Evolutionary conservation across 2,888 invertebrate genomes (phyloP).

Genomic region (Drosophila meridionalis): DNA sequence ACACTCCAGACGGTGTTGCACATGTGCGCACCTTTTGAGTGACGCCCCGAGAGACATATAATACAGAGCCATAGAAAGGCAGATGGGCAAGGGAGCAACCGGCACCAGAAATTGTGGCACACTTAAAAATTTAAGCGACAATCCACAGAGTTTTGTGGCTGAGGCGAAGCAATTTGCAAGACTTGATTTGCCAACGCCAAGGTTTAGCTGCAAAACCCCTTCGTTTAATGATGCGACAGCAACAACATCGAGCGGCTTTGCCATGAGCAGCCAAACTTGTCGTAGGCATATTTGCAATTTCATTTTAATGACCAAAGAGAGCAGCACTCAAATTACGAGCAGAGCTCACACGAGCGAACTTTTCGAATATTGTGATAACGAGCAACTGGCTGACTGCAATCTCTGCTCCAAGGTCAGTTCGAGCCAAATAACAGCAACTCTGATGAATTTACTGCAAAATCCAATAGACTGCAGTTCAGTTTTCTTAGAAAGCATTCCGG

Average conservation of each 20-base stretch:
- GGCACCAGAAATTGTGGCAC: constrained; percentile 26
- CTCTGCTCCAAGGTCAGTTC: constrained; percentile 33
- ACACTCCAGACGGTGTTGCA: constrained; percentile 48
- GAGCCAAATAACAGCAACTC: constrained; percentile 14
- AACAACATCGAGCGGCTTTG: constrained; percentile 11
- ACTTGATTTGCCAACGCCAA: constrained; percentile 28
- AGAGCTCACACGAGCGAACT: constrained; percentile 6
- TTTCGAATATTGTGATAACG: constrained; percentile 42
- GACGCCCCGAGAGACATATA: constrained; percentile 43
- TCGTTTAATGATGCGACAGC: constrained; percentile 53
- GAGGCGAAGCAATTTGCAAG: constrained; percentile 40
- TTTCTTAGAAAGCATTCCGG: not conserved
- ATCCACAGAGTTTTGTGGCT: constrained; percentile 47
- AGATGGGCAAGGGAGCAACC: not conserved
- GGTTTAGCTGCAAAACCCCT: constrained; percentile 17
- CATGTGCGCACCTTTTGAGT: constrained; percentile 60
- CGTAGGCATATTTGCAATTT: constrained; percentile 33
- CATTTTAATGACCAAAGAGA: constrained; percentile 50
- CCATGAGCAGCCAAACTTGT: constrained; percentile 18
- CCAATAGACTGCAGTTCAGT: constrained; percentile 6
- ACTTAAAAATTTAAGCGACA: constrained; percentile 52
- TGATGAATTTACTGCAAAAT: constrained; percentile 15
- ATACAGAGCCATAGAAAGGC: not conserved
- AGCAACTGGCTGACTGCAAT: constrained; percentile 23
- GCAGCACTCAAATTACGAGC: constrained; percentile 50